phyloP scores from a whole-genome alignment of 2,888 invertebrate species.

The Xylota sylvarum region DNA sequence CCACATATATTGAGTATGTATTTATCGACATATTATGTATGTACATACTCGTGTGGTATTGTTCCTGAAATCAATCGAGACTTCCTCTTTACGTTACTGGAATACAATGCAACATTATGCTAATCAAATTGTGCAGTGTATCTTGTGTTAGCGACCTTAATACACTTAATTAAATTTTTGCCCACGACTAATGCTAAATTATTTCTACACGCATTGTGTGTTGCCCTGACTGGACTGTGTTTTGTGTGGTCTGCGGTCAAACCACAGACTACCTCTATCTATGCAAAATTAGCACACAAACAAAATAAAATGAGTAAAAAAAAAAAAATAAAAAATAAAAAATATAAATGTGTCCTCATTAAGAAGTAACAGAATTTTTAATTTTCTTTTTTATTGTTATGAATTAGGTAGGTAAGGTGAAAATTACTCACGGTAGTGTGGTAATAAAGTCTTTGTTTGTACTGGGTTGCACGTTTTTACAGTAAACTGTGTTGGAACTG shows the following conservation, averaged over 20 bases:
- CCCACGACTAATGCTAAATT: conserved; percentile 5
- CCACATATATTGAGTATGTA: conserved; percentile 6
- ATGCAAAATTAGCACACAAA: conserved; percentile 44
- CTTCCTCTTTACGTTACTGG: conserved; percentile 1
- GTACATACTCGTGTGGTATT: not conserved
- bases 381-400: not conserved
- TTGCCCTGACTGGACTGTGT: conserved; percentile 15
- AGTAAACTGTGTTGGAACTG: no score
- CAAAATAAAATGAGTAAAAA: conserved; percentile 27
- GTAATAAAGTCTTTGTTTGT: not conserved
- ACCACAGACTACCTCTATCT: conserved; percentile 2
- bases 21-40: conserved; percentile 12
- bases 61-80: not conserved
- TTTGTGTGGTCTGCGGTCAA: conserved; percentile 21
- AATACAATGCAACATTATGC: conserved; percentile 11
- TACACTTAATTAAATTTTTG: conserved; percentile 33
- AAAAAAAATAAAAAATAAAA: conserved; percentile 6
- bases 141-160: conserved; percentile 22
- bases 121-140: conserved; percentile 17
- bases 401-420: not conserved
- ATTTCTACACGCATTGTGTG: not conserved
- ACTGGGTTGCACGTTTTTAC: not conserved
- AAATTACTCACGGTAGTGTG: not conserved
- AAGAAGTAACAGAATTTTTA: conserved; percentile 13
- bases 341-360: conserved; percentile 22